Base-by-base conservation (phyloP, 1,140 invertebrate genomes). In the Drosophila orena region DNA sequence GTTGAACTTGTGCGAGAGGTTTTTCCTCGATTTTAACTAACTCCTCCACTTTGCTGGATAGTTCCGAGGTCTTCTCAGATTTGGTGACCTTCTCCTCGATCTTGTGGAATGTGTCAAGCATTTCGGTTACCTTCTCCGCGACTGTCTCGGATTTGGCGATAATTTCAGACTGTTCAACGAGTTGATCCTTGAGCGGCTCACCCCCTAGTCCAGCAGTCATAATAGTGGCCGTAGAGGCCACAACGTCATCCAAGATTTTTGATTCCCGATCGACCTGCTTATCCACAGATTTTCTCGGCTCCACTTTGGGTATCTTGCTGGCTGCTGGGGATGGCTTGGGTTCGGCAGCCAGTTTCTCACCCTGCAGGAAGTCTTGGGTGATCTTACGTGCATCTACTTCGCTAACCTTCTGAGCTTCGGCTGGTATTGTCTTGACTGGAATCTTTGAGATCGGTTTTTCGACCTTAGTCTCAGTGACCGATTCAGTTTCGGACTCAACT, bases 311-410 rank as follows among this genome's bases (percentile, higher is more conserved):
- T 47, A 89, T 89, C 38, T 84, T 89, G 40, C 84, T 89, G 14
- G 86, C 85, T 40, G 80, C 73, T 24, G 81, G 74, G 0, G 59
- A 43, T 56, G 74, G 4, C 34, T 90, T 90, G 2, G 65, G 27
- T 15, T 90, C 85, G 6, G 52, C 59, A 20, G 49, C 72, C 15
- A 78, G 42, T 15, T 89, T 75, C 27, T 91, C 88, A 1, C 64
- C 34, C 37, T 91, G 83, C 42, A 91, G 53, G n/a, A 91, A 91
- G 27, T 91, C 89, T 47, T 83, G 73, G 4, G 89, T 91, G n/a
- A 91, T 17, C 49, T 91, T 91, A 22, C 81, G 69, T 20, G 81
- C 47, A 46, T 91, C 89, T 1, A 66, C 44, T 35, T 89, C 85
- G 17, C 11, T 8, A 12, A 56, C 22, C 49, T 81, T 83, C 7